Percentiles rank a stretch among this genome's conserved stretches.
Conservation (phyloP, 2,797 vertebrate species). For the Urosaurus nigricauda region DNA sequence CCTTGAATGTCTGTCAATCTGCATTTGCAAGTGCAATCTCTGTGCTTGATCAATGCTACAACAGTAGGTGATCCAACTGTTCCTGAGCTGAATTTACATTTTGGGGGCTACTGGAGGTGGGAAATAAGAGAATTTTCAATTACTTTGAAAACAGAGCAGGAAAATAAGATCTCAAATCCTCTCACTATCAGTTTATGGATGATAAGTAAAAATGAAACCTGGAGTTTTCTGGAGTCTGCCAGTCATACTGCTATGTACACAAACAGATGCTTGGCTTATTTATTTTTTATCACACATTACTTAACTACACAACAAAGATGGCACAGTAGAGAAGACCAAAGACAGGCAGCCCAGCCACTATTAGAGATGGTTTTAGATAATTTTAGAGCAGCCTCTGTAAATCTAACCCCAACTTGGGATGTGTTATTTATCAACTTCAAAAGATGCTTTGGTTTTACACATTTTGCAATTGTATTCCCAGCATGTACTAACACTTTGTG, state of each 20-base stretch:
- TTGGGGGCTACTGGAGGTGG: background rate
- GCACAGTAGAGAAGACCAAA: background rate
- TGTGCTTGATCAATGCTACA: background rate
- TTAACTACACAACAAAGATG: background rate
- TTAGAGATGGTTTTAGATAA: background rate
- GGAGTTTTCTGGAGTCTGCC: constrained; percentile 50
- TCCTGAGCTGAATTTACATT: background rate
- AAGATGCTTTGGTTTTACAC: background rate
- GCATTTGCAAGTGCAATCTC: background rate
- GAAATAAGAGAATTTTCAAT: background rate
- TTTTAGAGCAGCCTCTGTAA: background rate
- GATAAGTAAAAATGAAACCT: constrained; percentile 25
- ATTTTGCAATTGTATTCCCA: background rate
- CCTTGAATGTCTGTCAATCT: background rate
- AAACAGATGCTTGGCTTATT: constrained; percentile 41
- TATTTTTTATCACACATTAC: constrained; percentile 26
- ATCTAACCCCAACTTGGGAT: background rate
- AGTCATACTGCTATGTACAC: background rate
- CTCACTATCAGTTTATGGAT: constrained; percentile 11
- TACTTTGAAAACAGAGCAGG: constrained; percentile 23
- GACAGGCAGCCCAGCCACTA: constrained; percentile 12
- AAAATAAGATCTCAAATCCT: constrained; percentile 40
- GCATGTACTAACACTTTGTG: background rate
- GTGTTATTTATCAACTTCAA: background rate
- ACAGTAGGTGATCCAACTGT: constrained; percentile 1